Base-by-base conservation (phyloP, 2,797 vertebrate genomes). In the Cossypha niveicapilla region DNA sequence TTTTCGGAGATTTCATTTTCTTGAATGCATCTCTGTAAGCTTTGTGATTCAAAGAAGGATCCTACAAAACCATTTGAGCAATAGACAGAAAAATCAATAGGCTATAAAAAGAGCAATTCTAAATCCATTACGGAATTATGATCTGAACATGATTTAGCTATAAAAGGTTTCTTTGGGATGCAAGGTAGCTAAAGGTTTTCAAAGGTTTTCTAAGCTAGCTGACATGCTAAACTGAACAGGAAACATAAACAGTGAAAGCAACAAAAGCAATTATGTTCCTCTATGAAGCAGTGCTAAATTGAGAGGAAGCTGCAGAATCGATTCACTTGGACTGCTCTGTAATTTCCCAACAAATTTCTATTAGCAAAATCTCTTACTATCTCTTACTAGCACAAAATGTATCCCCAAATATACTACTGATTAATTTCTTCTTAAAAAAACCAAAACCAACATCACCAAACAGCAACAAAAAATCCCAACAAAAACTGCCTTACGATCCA, bases 1-100 rank as follows among this genome's bases (percentile, higher is more conserved):
- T 99, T 98, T 99, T 99, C 14, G 99, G 99, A 44, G 98, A 98
- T 96, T 99, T 99, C 99, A 99, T 99, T 98, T 99, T 99, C 97
- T 98, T 99, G 98, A 99, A 99, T 70, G 98, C 98, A 88, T 99
- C 99, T 97, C 99, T 98, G 97, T 99, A 99, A 97, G 99, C 98
- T 98, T 99, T 99, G 98, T 99, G 99, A 97, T 99, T 99, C 96
- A 99, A 97, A 22, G 99, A 99, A 48, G 99, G 99, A 96, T 99
- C 99, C 99, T 99, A 98, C 81, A 95, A 96, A 98, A 97, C 96
- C 94, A 97, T 97, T 96, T 97, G 95, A 86, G 96, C 94, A 94
- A 96, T 73, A 84, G 84, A 94, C 83, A 96, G 78, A 95, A 96
- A 97, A 97, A 98, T 95, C 97, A 97, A 96, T 95, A 96, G 58